phyloP scores from a whole-genome alignment of 2,888 invertebrate species.

The Oegoconia quadripuncta region DNA sequence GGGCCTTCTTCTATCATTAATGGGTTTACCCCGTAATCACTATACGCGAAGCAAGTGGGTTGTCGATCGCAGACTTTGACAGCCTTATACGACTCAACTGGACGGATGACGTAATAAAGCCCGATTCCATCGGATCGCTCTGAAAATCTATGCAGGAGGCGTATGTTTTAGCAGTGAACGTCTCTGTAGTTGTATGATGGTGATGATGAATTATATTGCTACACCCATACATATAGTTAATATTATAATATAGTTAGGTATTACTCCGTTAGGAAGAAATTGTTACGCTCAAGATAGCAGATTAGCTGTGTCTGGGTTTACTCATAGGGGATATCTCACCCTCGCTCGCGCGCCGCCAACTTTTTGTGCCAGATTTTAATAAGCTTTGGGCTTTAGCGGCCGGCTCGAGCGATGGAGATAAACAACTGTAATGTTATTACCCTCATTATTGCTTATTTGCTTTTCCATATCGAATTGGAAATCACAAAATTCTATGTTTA shows the following conservation, averaged over 20 bases:
- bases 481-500: neutral
- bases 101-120: too few species aligned
- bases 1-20: too few species aligned
- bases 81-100: too few species aligned
- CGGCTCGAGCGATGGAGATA: slow-evolving; percentile 39
- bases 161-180: too few species aligned
- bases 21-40: too few species aligned
- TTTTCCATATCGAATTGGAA: slow-evolving; percentile 23
- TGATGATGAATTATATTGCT: too few species aligned
- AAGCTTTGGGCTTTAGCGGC: slow-evolving; percentile 63
- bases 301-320: slow-evolving; percentile 37
- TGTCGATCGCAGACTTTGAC: too few species aligned
- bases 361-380: slow-evolving; percentile 69
- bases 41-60: too few species aligned
- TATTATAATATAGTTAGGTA: too few species aligned
- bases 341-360: slow-evolving; percentile 37
- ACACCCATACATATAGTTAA: neutral
- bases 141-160: too few species aligned
- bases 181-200: too few species aligned
- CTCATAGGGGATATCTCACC: slow-evolving; percentile 38
- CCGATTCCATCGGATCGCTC: too few species aligned
- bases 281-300: slow-evolving; percentile 19
- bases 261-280: neutral
- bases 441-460: slow-evolving; percentile 33
- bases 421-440: slow-evolving; percentile 35